Evolutionary conservation across 1,140 invertebrate genomes (phyloP), one percentile per base, ranked within the genome.

Genomic region (Hermetia illucens): DNA sequence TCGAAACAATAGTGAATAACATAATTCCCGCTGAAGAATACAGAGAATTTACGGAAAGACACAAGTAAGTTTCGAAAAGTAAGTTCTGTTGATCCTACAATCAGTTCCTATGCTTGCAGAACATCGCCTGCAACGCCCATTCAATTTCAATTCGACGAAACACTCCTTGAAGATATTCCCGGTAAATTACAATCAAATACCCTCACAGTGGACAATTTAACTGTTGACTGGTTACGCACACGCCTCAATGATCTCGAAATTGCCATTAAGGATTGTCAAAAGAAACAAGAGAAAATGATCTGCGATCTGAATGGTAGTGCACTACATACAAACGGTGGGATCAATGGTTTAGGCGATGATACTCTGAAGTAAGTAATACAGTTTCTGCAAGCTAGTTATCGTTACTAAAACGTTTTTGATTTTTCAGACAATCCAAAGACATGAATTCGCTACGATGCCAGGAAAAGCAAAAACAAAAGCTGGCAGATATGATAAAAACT

Each of bases 161-260:
- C 74, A 48, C 65, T 92, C 40, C 76, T 91, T 3, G 79, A 90
- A 49, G 81, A 87, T 45, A 80, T 79, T 16, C 80, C 81, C 21
- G 82, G 82, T 12, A 84, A 80, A 57, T 66, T 90, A 13, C 69
- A 78, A 46, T 75, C 81, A 5, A 86, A 87, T 61, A 77, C 82
- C 50, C 53, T 95, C 29, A 85, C 86, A 0, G 81, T 93, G 0
- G 88, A 95, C 61, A 91, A 92, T 58, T 69, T 90, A 10, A 94
- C 89, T 1, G 76, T 89, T 24, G 85, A 89, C 45, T 86, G 82
- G 79, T 55, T 91, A 22, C 71, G 81, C 44, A 77, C 72, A 39
- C 79, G 83, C 44, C 55, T 88, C 21, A 68, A 65, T 2, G 85
- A 91, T 44, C 56, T 91, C 31, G 85, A 90, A 61, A 63, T 65